These are phyloP conservation scores for Saxicola maurus DNA, from an alignment of 2,797 vertebrate species.

Conservation along the genomic window DNA sequence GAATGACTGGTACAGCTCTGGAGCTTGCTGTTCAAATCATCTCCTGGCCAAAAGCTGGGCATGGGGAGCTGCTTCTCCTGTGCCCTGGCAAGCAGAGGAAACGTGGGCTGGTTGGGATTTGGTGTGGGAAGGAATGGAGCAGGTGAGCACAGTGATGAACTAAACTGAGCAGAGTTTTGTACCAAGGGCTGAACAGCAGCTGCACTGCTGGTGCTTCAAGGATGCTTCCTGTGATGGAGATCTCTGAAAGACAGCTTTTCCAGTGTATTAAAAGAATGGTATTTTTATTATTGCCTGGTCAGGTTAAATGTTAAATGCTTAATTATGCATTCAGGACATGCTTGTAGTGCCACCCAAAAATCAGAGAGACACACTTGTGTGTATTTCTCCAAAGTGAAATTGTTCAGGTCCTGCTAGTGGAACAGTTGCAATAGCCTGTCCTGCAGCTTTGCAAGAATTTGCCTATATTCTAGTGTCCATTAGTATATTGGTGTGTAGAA, in stretches of 20 bases:
- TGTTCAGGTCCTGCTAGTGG: background rate
- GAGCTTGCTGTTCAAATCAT: background rate
- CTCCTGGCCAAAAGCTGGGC: background rate
- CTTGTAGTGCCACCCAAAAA: background rate
- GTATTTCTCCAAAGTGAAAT: background rate
- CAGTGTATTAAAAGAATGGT: background rate
- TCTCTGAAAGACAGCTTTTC: background rate
- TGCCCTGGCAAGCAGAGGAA: background rate
- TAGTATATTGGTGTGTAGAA: background rate
- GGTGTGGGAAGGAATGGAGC: background rate
- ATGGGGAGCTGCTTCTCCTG: background rate
- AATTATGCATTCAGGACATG: background rate
- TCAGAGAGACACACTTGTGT: background rate
- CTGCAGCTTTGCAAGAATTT: background rate
- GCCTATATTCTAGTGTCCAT: background rate
- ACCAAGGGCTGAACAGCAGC: fast-evolving
- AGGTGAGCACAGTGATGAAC: background rate
- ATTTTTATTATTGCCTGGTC: background rate
- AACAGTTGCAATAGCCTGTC: background rate
- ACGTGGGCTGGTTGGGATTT: fast-evolving
- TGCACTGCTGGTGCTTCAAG: background rate
- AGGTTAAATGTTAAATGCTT: background rate
- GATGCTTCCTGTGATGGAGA: background rate
- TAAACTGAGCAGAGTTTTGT: background rate
- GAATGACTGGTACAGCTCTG: background rate